These are phyloP conservation scores for Drosophila subsilvestris DNA, from an alignment of 2,888 invertebrate genomes.

Conservation along the genomic window DNA sequence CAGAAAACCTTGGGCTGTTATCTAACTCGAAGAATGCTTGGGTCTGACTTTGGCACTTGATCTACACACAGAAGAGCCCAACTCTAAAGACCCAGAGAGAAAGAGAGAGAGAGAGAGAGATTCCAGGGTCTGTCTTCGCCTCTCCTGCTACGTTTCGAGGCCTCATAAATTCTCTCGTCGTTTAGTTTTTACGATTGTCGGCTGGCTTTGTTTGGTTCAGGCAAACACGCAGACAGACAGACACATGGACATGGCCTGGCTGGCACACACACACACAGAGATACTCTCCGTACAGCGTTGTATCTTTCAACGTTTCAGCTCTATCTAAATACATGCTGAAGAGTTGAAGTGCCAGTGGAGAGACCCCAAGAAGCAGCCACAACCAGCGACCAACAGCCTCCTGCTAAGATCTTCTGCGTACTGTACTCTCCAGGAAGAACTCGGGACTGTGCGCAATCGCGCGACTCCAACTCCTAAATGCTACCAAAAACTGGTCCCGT, in stretches of 20 bases:
- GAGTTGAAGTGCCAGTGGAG: constrained; percentile 65
- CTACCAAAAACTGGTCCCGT: constrained; percentile 66
- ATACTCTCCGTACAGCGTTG: constrained; percentile 60
- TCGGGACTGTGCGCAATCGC: constrained; percentile 1
- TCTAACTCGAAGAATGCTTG: constrained; percentile 67
- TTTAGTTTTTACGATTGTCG: constrained; percentile 79
- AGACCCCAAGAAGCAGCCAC: constrained; percentile 45
- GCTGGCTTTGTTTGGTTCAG: constrained; percentile 73
- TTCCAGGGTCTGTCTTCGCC: neutral
- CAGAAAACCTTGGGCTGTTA: constrained; percentile 60
- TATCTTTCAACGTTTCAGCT: constrained; percentile 67
- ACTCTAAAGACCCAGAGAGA: constrained; percentile 21
- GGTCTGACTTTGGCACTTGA: constrained; percentile 73
- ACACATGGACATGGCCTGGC: constrained; percentile 10
- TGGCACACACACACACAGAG: constrained; percentile 32
- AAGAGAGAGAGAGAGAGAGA: constrained; percentile 18
- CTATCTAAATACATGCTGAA: constrained; percentile 70
- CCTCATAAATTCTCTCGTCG: constrained; percentile 75
- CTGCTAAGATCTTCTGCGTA: constrained; percentile 74
- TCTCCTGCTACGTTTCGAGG: neutral
- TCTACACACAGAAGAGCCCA: constrained; percentile 47
- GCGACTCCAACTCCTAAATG: constrained; percentile 15
- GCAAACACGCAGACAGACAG: constrained; percentile 28
- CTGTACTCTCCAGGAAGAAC: constrained; percentile 54
- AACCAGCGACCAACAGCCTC: constrained; percentile 54